Conservation (phyloP, 2,113 vertebrate genomes). For the Dermatemys mawii region DNA sequence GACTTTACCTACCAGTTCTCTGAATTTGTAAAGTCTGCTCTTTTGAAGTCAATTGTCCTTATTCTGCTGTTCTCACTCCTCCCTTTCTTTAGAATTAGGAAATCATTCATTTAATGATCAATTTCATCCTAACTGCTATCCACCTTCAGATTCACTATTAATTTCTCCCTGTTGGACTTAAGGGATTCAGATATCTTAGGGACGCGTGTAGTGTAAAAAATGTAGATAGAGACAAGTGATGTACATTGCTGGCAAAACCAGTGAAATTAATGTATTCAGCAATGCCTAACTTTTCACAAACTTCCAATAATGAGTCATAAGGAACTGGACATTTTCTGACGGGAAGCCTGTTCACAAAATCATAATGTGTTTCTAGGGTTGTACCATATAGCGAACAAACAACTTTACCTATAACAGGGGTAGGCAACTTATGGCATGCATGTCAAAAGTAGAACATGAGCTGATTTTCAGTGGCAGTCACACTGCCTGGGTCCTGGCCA, state of each 20-base stretch:
- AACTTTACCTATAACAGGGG: not conserved
- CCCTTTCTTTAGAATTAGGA: not conserved
- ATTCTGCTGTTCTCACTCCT: not conserved
- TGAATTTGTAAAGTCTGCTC: not conserved
- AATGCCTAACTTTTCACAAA: not conserved
- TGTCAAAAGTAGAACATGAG: too few relatives aligned
- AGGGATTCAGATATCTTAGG: not conserved
- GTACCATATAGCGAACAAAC: not conserved
- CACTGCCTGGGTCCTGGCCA: too few relatives aligned
- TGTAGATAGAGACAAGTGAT: not conserved
- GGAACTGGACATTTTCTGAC: not conserved
- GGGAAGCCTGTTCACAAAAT: not conserved
- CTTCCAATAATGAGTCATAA: not conserved
- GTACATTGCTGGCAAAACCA: not conserved
- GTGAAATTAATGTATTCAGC: not conserved
- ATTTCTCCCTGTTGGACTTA: not conserved
- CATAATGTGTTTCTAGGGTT: not conserved
- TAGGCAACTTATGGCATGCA: too few relatives aligned
- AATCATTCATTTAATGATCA: not conserved
- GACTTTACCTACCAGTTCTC: not conserved
- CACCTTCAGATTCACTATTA: not conserved
- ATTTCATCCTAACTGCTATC: not conserved
- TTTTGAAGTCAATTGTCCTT: not conserved
- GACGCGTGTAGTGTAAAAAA: not conserved
- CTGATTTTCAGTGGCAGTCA: too few relatives aligned